Evolutionary conservation across 2,113 vertebrate genomes (phyloP).

Genomic region (Macheiramphus alcinus): DNA sequence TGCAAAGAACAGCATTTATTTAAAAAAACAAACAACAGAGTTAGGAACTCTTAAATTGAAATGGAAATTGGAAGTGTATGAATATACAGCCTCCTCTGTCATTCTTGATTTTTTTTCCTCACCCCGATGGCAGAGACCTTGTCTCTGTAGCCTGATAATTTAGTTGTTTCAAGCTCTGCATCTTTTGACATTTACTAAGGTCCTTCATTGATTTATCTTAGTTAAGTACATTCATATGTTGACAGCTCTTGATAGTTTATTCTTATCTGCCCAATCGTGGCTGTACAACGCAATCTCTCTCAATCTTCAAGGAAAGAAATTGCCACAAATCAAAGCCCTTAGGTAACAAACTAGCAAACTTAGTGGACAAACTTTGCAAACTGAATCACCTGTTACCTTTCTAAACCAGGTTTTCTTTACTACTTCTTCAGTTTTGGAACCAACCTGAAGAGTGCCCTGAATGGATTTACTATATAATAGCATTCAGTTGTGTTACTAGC

Average conservation of each 20-base stretch:
- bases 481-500: background rate
- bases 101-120: background rate
- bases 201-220: conserved; percentile 42
- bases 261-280: background rate
- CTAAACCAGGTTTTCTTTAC: background rate
- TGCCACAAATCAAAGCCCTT: background rate
- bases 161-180: conserved; percentile 10
- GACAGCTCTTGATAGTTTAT: conserved; percentile 32
- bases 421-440: background rate
- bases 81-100: background rate
- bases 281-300: background rate
- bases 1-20: background rate
- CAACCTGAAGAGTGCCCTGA: background rate
- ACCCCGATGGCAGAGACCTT: background rate
- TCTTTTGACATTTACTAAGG: conserved; percentile 38
- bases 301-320: background rate
- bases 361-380: background rate
- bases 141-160: conserved; percentile 13
- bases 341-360: background rate
- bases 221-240: conserved; percentile 25
- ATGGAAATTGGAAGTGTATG: background rate
- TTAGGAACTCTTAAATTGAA: background rate
- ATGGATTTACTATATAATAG: background rate
- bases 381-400: background rate
- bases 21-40: background rate